phyloP scores from a whole-genome alignment of 2,888 invertebrate genomes.

The Caenorhabditis japonica region DNA sequence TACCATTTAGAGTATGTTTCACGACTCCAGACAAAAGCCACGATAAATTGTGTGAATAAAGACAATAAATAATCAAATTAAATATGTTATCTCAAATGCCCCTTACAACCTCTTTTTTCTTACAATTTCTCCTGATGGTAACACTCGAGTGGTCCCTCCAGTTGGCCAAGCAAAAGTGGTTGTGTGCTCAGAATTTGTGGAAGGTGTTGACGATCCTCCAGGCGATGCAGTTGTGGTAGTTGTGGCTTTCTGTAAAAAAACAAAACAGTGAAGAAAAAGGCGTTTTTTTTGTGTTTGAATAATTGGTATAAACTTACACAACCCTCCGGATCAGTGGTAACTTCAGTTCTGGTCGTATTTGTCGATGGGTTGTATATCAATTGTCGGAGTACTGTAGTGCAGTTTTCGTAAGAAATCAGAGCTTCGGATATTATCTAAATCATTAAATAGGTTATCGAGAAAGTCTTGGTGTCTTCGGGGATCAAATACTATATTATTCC shows the following conservation, averaged over 20 bases:
- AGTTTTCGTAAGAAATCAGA: slow-evolving; percentile 1
- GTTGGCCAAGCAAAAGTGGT: neutral
- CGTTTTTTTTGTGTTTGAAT: no score
- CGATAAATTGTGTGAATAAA: no score
- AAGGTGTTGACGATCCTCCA: neutral
- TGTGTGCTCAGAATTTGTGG: neutral
- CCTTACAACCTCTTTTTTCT: no score
- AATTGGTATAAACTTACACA: slow-evolving; percentile 5
- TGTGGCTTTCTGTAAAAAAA: neutral
- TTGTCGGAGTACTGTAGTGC: slow-evolving; percentile 4
- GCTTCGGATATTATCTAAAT: neutral
- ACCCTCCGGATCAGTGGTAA: neutral
- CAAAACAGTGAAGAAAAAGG: no score
- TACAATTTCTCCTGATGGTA: slow-evolving; percentile 1
- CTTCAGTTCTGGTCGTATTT: neutral
- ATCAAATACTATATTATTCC: no score
- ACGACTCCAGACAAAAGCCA: no score
- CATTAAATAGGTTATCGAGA: neutral
- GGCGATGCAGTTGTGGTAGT: neutral
- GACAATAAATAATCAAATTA: no score
- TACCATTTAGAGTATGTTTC: no score
- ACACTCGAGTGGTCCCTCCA: neutral
- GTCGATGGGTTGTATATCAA: neutral
- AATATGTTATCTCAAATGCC: no score
- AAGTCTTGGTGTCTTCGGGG: no score